Evolutionary conservation across 2,797 vertebrate species (phyloP), one percentile per base, ranked within the genome.

Genomic region (Acipenser transmontanus): DNA sequence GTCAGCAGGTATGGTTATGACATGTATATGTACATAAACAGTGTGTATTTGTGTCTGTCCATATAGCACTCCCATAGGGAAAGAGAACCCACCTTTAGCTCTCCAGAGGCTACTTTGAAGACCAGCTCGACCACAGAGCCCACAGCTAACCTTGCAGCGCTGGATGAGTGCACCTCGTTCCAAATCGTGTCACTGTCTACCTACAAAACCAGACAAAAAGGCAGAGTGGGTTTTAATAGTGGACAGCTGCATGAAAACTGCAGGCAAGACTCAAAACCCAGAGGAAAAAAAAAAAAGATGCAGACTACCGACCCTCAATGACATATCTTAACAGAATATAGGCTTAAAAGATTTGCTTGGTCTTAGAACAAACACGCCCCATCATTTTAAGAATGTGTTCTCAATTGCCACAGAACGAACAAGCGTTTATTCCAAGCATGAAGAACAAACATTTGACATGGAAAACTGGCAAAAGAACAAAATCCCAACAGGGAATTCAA

Each of bases 141-240:
- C 66, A 96, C 97, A 0, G 97, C 97, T 78, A 98, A 86, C 47
- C 97, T 95, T 66, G 96, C 95, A 0, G 97, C 97, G 0, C 93
- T 94, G 0, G 95, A 96, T 0, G 96, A 98, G 78, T 99, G 97
- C 34, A 97, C 91, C 74, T 99, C 97, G 0, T 98, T 98, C 97
- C 97, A 99, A 72, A 98, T 97, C 47, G 97, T 99, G 87, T 99
- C 97, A 12, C 92, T 98, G 89, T 99, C 97, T n/a, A 98, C 95
- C 96, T 98, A 85, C 14, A 14, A 61, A 59, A 14, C 54, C 67
- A 74, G 60, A 72, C 47, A 62, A 1, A 69, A 68, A 72, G 59
- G 69, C 59, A 71, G 50, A 66, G 34, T 34, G 34, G 34, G 34
- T 34, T 34, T 34, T 34, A 67, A 56, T 56, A 13, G 34, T 34